Percentiles rank a stretch among this genome's conserved stretches.
These are phyloP conservation scores for Cynopterus brachyotis DNA, from an alignment of 2,113 vertebrate genomes.

Conservation along the genomic window DNA sequence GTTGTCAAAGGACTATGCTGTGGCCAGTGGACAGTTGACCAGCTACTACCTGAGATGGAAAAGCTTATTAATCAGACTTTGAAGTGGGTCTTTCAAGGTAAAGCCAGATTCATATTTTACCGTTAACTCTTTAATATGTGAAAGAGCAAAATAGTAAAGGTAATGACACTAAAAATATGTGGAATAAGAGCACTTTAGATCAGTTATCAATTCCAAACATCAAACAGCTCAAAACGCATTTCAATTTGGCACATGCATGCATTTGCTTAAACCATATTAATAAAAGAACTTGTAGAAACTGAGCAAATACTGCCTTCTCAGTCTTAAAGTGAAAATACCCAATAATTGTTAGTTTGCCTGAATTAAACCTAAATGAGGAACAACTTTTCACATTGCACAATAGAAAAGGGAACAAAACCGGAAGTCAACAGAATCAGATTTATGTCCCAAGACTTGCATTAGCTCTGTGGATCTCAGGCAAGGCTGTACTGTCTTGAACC, in stretches of 20 bases:
- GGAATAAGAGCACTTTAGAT: not conserved
- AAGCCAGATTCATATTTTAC: not conserved
- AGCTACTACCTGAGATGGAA: not conserved
- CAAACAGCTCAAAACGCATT: not conserved
- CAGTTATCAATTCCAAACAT: not conserved
- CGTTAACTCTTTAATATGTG: not conserved
- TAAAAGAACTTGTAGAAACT: not conserved
- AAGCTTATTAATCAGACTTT: not conserved
- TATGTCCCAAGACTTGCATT: not conserved
- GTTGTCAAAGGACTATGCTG: not conserved
- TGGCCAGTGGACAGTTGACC: not conserved
- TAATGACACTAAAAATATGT: not conserved
- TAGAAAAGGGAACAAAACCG: not conserved
- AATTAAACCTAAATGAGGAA: not conserved
- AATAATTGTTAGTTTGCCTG: not conserved
- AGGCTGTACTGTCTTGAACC: not conserved
- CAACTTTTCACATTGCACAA: not conserved
- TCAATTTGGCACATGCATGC: not conserved
- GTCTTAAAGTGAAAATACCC: not conserved
- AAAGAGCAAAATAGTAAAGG: not conserved
- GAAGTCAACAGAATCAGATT: not conserved
- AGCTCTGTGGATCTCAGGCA: not conserved
- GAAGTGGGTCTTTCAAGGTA: not conserved
- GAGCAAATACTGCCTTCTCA: not conserved
- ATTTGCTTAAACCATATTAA: not conserved